Evolutionary conservation across 2,797 vertebrate species (phyloP).

Genomic region (Austrolebias charrua): DNA sequence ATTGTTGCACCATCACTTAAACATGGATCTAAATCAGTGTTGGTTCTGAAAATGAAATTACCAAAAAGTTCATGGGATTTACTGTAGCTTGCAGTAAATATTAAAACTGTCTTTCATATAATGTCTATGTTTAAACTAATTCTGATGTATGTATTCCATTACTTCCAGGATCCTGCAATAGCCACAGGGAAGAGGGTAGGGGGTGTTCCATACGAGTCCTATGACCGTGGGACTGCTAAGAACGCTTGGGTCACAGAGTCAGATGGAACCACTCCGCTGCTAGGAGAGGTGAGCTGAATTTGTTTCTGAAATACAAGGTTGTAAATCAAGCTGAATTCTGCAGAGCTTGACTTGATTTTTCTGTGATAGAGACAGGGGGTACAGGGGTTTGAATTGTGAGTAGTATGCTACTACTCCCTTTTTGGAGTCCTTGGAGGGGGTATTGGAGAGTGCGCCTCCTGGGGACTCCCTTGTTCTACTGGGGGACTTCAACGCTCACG

Average conservation of each 20-base stretch:
- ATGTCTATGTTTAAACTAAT: not conserved
- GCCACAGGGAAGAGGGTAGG: slow-evolving; percentile 67
- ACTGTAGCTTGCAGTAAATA: not conserved
- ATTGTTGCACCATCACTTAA: not conserved
- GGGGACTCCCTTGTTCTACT: no score
- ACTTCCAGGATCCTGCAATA: slow-evolving; percentile 88
- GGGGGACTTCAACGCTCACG: no score
- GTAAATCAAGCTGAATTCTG: not conserved
- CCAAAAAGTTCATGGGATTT: not conserved
- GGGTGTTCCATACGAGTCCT: slow-evolving; percentile 67
- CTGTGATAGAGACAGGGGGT: no score
- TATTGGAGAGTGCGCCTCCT: no score
- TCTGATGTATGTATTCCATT: not conserved
- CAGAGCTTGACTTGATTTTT: no score
- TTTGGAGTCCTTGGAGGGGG: no score
- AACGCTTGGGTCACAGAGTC: slow-evolving; percentile 85
- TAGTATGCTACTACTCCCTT: no score
- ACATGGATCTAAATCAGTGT: no score
- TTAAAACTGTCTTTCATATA: not conserved
- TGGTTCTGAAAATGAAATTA: not conserved
- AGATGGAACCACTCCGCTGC: slow-evolving; percentile 79
- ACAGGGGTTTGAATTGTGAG: no score
- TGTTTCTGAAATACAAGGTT: not conserved
- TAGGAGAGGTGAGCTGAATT: slow-evolving; percentile 85
- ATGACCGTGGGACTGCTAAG: slow-evolving; percentile 71